Evolutionary conservation across 2,797 vertebrate species (phyloP).

Genomic region (Echiichthys vipera): DNA sequence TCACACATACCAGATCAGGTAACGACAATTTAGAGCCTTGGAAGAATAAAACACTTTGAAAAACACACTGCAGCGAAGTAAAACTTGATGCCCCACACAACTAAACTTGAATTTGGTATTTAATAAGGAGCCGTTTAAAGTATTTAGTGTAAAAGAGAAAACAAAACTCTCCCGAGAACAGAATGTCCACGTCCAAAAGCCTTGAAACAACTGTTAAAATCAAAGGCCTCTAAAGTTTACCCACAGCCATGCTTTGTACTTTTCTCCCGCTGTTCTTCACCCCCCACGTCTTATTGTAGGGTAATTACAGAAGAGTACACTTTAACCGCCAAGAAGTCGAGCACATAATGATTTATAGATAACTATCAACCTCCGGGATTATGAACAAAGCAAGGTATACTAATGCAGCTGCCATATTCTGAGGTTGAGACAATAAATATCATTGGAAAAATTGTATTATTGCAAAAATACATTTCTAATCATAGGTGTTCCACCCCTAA

Average conservation of each 20-base stretch:
- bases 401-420: neutral
- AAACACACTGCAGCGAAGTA: neutral
- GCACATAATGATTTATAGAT: slow-evolving; percentile 1
- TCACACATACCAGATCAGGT: slow-evolving; percentile 28
- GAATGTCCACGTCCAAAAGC: slow-evolving; percentile 32
- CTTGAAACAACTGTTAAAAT: slow-evolving; percentile 33
- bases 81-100: neutral
- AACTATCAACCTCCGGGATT: neutral
- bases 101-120: neutral
- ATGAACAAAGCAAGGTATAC: neutral
- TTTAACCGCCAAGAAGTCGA: slow-evolving; percentile 32
- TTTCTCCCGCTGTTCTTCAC: slow-evolving; percentile 1
- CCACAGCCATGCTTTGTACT: slow-evolving; percentile 5
- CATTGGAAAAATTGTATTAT: neutral
- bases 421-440: neutral
- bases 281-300: slow-evolving; percentile 14
- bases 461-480: no score
- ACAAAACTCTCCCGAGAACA: slow-evolving; percentile 36
- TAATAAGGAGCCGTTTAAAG: neutral
- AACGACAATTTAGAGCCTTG: neutral
- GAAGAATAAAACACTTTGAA: neutral
- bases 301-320: slow-evolving; percentile 14
- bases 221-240: slow-evolving; percentile 18
- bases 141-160: neutral
- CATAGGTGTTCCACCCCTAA: neutral